Conservation (phyloP, 1,140 invertebrate genomes). For the Drosophila littoralis region DNA sequence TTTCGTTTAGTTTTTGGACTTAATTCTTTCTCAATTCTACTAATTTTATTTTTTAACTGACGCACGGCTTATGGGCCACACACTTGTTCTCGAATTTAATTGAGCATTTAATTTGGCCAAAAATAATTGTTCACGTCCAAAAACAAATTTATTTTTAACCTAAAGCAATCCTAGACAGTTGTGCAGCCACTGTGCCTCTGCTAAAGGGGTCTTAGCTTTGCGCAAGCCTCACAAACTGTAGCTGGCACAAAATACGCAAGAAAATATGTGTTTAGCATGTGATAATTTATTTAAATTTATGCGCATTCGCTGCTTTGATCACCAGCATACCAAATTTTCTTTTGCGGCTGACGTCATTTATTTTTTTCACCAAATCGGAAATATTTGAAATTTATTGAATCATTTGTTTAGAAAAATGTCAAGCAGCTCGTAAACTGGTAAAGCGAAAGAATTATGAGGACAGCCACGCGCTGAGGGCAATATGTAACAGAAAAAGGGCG, state of each 20-base stretch:
- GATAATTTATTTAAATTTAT: slow-evolving; percentile 24
- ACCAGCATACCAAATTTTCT: slow-evolving; percentile 40
- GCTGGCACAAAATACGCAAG: slow-evolving; percentile 1
- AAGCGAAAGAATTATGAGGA: neutral
- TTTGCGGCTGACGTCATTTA: slow-evolving; percentile 57
- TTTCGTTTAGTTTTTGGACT: slow-evolving; percentile 13
- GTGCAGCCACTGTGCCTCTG: slow-evolving; percentile 5
- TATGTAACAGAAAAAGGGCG: slow-evolving; percentile 5
- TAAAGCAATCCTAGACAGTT: slow-evolving; percentile 6
- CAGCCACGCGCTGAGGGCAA: neutral
- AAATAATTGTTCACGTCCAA: neutral
- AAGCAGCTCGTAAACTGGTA: slow-evolving; percentile 37
- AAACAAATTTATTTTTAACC: no score
- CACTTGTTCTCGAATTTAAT: neutral
- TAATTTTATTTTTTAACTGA: slow-evolving; percentile 38
- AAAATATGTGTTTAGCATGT: slow-evolving; percentile 9
- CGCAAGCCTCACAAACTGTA: slow-evolving; percentile 8
- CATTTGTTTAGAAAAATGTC: slow-evolving; percentile 40
- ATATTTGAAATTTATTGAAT: slow-evolving; percentile 45
- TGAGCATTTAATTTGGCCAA: neutral
- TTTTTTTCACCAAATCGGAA: slow-evolving; percentile 11
- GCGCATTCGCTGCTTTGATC: slow-evolving; percentile 42
- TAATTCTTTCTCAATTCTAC: slow-evolving; percentile 32
- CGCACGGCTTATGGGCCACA: slow-evolving; percentile 37
- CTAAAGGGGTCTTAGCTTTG: slow-evolving; percentile 20